Evolutionary conservation across 2,113 vertebrate species (phyloP).

Genomic region (Myotis davidii): DNA sequence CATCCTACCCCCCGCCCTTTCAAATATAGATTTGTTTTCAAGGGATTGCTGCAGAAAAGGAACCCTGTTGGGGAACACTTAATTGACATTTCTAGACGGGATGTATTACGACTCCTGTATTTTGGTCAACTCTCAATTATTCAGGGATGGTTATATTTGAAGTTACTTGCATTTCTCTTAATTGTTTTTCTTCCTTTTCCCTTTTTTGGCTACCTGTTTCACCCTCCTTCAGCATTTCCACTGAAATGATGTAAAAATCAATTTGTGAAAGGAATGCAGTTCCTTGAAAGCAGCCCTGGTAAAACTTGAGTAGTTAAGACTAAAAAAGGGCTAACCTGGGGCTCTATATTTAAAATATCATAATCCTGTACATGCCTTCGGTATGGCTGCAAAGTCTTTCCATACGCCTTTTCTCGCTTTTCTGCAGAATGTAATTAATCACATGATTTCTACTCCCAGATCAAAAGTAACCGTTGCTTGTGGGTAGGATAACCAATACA

Average conservation of each 20-base stretch:
- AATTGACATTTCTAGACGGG: conserved; percentile 55
- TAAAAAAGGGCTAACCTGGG: not conserved
- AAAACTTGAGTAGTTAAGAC: not conserved
- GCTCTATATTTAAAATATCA: conserved; percentile 40
- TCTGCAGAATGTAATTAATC: conserved; percentile 35
- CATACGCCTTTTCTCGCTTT: conserved; percentile 38
- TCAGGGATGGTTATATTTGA: conserved; percentile 32
- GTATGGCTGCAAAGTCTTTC: not conserved
- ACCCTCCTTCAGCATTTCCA: conserved; percentile 57
- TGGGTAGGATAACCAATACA: not conserved
- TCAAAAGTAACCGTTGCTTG: conserved; percentile 24
- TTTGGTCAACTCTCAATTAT: conserved; percentile 49
- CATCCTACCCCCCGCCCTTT: conserved; percentile 47
- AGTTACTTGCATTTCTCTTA: not conserved
- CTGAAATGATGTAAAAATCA: conserved; percentile 37
- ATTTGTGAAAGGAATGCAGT: conserved; percentile 38
- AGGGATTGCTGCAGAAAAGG: conserved; percentile 59
- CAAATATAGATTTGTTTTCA: conserved; percentile 75
- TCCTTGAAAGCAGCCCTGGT: conserved; percentile 24
- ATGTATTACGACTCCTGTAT: conserved; percentile 10
- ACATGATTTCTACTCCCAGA: not conserved
- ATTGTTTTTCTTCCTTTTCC: conserved; percentile 1
- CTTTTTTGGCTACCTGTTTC: not conserved
- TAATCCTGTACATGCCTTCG: not conserved
- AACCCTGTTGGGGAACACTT: conserved; percentile 61